Conservation (phyloP, 2,113 vertebrate genomes). For the Camelus bactrianus region DNA sequence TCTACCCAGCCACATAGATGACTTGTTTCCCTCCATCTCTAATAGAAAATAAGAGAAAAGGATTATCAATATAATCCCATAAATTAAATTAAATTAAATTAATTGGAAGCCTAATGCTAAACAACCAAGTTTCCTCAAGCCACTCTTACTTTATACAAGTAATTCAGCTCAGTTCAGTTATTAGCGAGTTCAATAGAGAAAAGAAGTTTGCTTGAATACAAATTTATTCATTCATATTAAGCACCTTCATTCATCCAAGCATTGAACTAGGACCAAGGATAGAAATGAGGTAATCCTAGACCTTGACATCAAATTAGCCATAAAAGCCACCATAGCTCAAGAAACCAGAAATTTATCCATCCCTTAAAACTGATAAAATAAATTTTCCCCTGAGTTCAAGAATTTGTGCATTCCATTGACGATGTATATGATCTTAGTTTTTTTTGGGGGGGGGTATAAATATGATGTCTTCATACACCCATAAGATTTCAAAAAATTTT, state of each 20-base stretch:
- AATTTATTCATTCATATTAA: constrained; percentile 3
- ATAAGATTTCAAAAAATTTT: neutral
- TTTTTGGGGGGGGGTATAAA: neutral
- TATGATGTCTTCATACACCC: neutral
- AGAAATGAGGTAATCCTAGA: neutral
- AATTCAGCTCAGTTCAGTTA: neutral
- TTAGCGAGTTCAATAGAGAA: neutral
- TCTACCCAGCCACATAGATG: constrained; percentile 1
- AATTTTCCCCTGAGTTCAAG: neutral
- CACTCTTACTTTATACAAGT: neutral
- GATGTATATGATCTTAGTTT: neutral
- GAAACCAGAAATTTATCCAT: neutral
- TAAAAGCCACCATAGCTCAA: neutral
- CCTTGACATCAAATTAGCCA: neutral
- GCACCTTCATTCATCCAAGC: neutral
- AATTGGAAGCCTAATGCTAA: constrained; percentile 37
- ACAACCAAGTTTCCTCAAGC: neutral
- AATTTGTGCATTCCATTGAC: neutral
- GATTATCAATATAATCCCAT: constrained; percentile 15
- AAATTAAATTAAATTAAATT: constrained; percentile 8
- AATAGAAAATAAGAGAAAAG: constrained; percentile 32
- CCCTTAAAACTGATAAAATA: neutral
- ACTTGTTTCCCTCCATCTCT: constrained; percentile 37
- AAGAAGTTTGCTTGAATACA: neutral
- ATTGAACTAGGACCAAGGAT: neutral